Percentiles rank a stretch among this genome's conserved stretches.
Evolutionary conservation across 2,888 invertebrate genomes (phyloP).

Genomic region (Pristionchus fissidentatus): DNA sequence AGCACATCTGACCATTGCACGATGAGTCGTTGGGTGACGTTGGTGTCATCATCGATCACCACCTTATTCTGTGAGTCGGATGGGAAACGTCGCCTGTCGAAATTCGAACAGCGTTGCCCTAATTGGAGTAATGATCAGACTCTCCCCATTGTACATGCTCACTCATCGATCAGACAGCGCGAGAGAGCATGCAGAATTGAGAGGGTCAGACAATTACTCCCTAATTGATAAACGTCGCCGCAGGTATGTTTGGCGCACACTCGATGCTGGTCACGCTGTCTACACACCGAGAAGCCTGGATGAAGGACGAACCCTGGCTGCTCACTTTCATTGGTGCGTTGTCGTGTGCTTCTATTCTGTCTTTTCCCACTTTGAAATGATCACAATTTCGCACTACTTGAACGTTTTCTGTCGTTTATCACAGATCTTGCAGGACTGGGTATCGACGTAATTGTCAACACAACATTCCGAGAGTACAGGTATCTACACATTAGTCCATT

Average conservation of each 20-base stretch:
- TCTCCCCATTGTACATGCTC: too few relatives aligned
- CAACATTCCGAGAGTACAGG: too few relatives aligned
- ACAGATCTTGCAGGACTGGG: too few relatives aligned
- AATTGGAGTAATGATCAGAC: not conserved
- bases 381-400: not conserved
- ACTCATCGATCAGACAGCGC: too few relatives aligned
- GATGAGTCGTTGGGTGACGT: not conserved
- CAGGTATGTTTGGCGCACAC: not conserved
- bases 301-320: slow-evolving; percentile 11
- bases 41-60: not conserved
- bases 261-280: not conserved
- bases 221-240: not conserved
- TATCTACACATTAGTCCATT: too few relatives aligned
- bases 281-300: not conserved
- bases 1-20: not conserved
- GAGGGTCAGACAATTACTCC: too few relatives aligned
- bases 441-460: too few relatives aligned
- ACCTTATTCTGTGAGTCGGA: not conserved
- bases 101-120: not conserved
- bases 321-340: slow-evolving; percentile 15
- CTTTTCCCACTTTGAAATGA: not conserved
- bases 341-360: not conserved
- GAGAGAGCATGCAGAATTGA: too few relatives aligned
- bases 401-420: not conserved
- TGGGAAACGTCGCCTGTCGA: slow-evolving; percentile 24